phyloP scores from a whole-genome alignment of 2,113 vertebrate species.

The Odontesthes bonariensis region DNA sequence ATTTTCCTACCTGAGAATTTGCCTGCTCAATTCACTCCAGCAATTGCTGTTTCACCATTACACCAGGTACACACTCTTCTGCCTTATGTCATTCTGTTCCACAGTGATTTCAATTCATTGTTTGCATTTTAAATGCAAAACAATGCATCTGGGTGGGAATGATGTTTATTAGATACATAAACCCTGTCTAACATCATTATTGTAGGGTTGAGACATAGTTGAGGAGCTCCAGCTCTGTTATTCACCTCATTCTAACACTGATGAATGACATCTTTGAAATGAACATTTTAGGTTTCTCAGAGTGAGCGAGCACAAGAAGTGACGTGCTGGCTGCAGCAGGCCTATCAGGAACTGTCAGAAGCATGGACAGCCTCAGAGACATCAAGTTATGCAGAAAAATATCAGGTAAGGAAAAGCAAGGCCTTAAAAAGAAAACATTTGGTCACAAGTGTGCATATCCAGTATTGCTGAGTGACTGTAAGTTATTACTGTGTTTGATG shows the following conservation, averaged over 20 bases:
- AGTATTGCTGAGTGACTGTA: background rate
- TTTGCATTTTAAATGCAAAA: background rate
- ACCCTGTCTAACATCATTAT: no score
- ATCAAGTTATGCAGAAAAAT: constrained; percentile 54
- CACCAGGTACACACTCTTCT: constrained; percentile 37
- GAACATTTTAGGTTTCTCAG: constrained; percentile 34
- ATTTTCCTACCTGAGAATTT: constrained; percentile 43
- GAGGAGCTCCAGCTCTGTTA: background rate
- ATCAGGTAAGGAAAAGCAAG: constrained; percentile 34
- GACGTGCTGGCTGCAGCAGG: constrained; percentile 57
- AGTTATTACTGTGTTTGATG: background rate
- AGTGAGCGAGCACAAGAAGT: constrained; percentile 42
- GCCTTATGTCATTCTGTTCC: background rate
- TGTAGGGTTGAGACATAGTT: background rate
- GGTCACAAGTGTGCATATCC: background rate
- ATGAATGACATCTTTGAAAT: background rate
- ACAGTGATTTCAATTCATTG: background rate
- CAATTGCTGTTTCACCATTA: constrained; percentile 48
- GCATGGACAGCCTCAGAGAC: constrained; percentile 17
- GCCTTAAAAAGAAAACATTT: background rate
- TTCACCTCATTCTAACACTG: background rate
- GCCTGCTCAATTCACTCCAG: constrained; percentile 49
- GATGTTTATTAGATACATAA: no score
- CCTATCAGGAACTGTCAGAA: constrained; percentile 48
- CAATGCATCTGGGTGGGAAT: background rate